Evolutionary conservation across 2,797 vertebrate genomes (phyloP), one percentile per base, ranked within the genome.

Genomic region (Alectoris magna): DNA sequence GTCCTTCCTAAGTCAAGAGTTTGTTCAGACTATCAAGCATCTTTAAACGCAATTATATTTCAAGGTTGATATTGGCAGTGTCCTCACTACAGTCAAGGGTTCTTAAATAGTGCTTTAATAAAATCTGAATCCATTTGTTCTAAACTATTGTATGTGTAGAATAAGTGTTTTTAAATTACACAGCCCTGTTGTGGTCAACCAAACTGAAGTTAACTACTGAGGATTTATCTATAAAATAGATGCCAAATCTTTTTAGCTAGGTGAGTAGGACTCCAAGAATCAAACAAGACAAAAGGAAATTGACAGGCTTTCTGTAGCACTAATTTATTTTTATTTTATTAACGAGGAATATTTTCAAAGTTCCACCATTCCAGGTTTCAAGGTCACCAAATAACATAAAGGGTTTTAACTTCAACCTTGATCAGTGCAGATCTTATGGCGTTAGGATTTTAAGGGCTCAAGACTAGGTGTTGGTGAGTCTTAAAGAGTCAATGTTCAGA

Each of bases 261-360:
- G 5, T 26, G n/a, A 71, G 9, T 29, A 63, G 5, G 14, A 63
- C 22, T 1, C 0, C 66, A 41, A 79, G 14, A 70, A 46, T 77
- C 51, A 69, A 85, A 39, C 16, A 84, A 84, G 84, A 21, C 10
- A 29, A 48, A 75, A 70, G 8, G 64, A 53, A 44, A 16, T 44
- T 68, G 48, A 8, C 27, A 60, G 6, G 1, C 41, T 89, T 85
- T 36, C 84, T 71, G 22, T 7, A 74, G 22, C 16, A 75, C 29
- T 23, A 44, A 55, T 74, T 75, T 74, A 18, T 82, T 91, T 90
- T 27, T 82, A 21, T n/a, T 84, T 49, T 41, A 56, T 53, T 79
- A 93, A 62, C 68, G 74, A 18, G 80, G 90, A 88, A 68, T 80
- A 62, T 49, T 83, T 93, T 59, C 10, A 3, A 69, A 91, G 49